Evolutionary conservation across 2,888 invertebrate species (phyloP).

Genomic region (Drosophila picticornis): DNA sequence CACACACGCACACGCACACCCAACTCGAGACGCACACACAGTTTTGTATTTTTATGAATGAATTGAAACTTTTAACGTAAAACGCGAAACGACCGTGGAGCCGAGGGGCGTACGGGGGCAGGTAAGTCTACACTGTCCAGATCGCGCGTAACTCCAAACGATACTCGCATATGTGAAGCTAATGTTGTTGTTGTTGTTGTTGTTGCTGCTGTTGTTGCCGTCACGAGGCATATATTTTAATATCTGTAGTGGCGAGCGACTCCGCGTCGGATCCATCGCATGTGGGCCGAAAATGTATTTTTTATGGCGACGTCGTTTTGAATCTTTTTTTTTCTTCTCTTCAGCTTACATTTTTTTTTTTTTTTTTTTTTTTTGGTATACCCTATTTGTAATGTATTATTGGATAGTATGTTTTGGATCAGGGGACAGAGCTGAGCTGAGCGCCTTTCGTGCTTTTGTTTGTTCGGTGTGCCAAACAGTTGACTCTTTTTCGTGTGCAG

Average conservation of each 20-base stretch:
- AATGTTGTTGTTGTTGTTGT: constrained; percentile 11
- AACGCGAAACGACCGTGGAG: constrained; percentile 47
- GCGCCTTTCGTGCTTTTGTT: neutral
- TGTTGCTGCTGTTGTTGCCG: constrained; percentile 40
- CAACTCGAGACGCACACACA: constrained; percentile 28
- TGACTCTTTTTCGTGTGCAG: neutral
- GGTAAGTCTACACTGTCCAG: constrained; percentile 41
- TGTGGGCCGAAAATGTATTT: constrained; percentile 79
- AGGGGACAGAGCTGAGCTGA: neutral
- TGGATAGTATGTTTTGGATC: neutral
- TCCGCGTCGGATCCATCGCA: constrained; percentile 62
- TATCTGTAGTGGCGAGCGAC: constrained; percentile 73
- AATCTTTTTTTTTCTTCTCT: constrained; percentile 35
- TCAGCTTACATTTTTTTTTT: neutral
- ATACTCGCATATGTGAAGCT: constrained; percentile 31
- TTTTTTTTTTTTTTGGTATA: neutral
- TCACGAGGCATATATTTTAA: constrained; percentile 77
- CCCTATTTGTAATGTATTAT: neutral
- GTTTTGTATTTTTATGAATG: constrained; percentile 79
- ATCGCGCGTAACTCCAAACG: constrained; percentile 61
- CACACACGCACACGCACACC: constrained; percentile 24
- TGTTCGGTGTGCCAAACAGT: neutral
- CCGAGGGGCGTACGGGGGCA: neutral
- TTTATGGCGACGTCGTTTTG: constrained; percentile 76
- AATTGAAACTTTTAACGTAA: constrained; percentile 78